Evolutionary conservation across 2,113 vertebrate genomes (phyloP).

Genomic region (Amphilophus citrinellus): DNA sequence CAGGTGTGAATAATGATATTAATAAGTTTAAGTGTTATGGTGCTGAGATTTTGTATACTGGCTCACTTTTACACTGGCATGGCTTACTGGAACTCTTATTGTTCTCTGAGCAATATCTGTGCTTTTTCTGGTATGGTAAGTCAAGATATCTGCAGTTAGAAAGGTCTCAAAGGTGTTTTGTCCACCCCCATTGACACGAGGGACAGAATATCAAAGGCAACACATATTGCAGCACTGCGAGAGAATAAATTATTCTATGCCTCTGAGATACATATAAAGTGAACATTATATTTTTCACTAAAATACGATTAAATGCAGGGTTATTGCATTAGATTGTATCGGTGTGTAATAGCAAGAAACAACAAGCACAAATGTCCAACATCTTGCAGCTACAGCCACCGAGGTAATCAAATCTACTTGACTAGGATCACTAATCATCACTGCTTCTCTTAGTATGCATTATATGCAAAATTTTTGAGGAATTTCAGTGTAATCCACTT

Average conservation of each 20-base stretch:
- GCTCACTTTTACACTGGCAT: background rate
- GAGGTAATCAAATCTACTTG: conserved; percentile 7
- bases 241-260: background rate
- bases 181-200: background rate
- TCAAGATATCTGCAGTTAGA: background rate
- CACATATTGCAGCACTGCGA: background rate
- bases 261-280: background rate
- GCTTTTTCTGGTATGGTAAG: no score
- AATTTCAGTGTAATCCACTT: conserved; percentile 19
- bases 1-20: background rate
- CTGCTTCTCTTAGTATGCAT: background rate
- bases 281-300: background rate
- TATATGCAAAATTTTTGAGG: background rate
- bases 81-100: background rate
- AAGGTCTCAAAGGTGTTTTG: conserved; percentile 8
- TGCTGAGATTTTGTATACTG: background rate
- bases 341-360: background rate
- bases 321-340: conserved; percentile 33
- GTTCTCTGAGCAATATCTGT: background rate
- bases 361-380: background rate
- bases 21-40: background rate
- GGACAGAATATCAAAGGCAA: conserved; percentile 6
- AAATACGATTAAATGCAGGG: background rate
- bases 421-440: conserved; percentile 27
- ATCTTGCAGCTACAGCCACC: conserved; percentile 8